phyloP scores from a whole-genome alignment of 2,113 vertebrate genomes.

The Plecturocebus donacophilus region DNA sequence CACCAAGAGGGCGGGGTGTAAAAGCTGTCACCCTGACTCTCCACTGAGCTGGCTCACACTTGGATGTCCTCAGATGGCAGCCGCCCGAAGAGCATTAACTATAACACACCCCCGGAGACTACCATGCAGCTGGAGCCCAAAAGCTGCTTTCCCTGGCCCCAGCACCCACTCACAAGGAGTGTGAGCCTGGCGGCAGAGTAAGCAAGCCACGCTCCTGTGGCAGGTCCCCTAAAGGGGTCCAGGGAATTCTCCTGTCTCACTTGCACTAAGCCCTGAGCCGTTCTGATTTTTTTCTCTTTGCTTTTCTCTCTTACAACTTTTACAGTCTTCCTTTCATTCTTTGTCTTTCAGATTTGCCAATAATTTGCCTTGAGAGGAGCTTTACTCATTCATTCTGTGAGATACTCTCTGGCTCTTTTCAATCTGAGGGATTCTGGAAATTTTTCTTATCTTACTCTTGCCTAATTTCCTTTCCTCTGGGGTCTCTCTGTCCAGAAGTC shows the following conservation, averaged over 20 bases:
- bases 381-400: background rate
- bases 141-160: too few species aligned
- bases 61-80: too few species aligned
- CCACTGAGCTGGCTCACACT: too few species aligned
- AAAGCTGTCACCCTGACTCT: too few species aligned
- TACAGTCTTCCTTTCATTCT: background rate
- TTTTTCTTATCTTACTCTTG: background rate
- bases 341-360: background rate
- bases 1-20: too few species aligned
- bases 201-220: too few species aligned
- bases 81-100: too few species aligned
- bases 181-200: too few species aligned
- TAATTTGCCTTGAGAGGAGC: background rate
- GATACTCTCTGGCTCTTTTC: background rate
- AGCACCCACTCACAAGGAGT: fast-evolving
- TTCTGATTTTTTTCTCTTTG: background rate
- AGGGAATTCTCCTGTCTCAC: too few species aligned
- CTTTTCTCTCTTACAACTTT: background rate
- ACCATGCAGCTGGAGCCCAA: too few species aligned
- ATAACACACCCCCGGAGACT: too few species aligned
- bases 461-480: background rate
- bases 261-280: fast-evolving
- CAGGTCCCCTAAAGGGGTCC: too few species aligned
- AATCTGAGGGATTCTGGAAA: background rate
- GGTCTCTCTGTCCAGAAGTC: background rate